Evolutionary conservation across 2,797 vertebrate genomes (phyloP).

Genomic region (Neomorphus geoffroyi): DNA sequence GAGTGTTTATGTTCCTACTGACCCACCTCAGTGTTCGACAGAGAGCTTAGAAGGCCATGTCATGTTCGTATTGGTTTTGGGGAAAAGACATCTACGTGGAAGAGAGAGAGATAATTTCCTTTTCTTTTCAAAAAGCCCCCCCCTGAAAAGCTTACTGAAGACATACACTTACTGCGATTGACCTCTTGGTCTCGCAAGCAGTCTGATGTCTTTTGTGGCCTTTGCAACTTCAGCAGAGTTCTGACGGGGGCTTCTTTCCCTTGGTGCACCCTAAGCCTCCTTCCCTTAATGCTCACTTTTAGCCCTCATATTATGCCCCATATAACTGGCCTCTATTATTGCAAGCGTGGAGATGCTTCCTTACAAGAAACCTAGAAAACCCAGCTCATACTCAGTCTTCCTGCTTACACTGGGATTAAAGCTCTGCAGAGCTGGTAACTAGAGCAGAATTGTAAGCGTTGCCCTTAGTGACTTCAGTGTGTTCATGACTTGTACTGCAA

Average conservation of each 20-base stretch:
- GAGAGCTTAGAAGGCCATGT: neutral
- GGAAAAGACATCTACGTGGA: neutral
- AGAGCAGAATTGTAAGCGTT: neutral
- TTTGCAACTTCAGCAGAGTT: neutral
- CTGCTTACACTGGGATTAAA: neutral
- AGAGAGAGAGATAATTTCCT: neutral
- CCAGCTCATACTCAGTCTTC: neutral
- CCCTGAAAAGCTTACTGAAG: neutral
- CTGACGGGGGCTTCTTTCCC: neutral
- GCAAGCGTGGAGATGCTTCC: accelerated
- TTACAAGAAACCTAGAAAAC: neutral
- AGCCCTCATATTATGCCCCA: neutral
- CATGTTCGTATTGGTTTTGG: neutral
- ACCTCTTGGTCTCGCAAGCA: neutral
- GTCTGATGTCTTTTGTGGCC: neutral
- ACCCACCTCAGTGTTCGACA: neutral
- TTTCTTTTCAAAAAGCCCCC: neutral
- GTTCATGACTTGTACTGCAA: neutral
- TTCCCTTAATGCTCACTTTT: neutral
- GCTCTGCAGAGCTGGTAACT: neutral
- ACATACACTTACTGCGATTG: neutral
- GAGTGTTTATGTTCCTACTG: neutral
- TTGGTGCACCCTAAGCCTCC: neutral
- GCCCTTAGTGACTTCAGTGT: neutral
- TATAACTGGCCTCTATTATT: neutral